These are phyloP conservation scores for Esox masquinongy DNA, from an alignment of 2,797 vertebrate genomes.

Conservation along the genomic window DNA sequence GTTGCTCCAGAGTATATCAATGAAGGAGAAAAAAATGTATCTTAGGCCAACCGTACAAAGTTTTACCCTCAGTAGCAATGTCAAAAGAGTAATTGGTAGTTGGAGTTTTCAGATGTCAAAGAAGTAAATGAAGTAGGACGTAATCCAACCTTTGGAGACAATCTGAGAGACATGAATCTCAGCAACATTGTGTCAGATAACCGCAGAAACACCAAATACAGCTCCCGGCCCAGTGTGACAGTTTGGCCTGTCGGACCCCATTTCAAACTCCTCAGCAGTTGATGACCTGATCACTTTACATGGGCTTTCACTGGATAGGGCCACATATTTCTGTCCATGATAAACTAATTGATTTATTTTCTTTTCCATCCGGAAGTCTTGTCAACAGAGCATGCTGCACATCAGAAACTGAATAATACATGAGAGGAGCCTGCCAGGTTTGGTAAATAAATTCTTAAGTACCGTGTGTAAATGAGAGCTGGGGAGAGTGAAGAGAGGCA, in stretches of 20 bases:
- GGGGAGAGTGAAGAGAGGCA: slow-evolving; percentile 7
- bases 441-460: slow-evolving; percentile 44
- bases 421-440: slow-evolving; percentile 21
- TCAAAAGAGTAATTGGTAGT: not conserved
- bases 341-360: slow-evolving; percentile 45
- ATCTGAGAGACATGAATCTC: slow-evolving; percentile 1
- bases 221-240: slow-evolving; percentile 6
- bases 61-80: not conserved
- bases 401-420: slow-evolving; percentile 45
- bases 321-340: slow-evolving; percentile 28
- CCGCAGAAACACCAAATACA: slow-evolving; percentile 12
- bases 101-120: not conserved
- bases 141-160: not conserved
- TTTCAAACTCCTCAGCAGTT: slow-evolving; percentile 43
- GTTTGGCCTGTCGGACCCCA: slow-evolving; percentile 37
- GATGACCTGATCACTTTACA: slow-evolving; percentile 42
- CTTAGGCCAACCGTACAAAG: not conserved
- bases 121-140: not conserved
- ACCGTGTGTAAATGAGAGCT: slow-evolving; percentile 1
- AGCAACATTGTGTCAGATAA: slow-evolving; percentile 14
- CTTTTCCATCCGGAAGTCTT: slow-evolving; percentile 38
- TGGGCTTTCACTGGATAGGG: slow-evolving; percentile 31
- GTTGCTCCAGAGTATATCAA: not conserved
- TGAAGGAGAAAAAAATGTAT: not conserved
- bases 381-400: slow-evolving; percentile 33